Evolutionary conservation across 2,888 invertebrate genomes (phyloP).

Genomic region (Pollenia angustigena): DNA sequence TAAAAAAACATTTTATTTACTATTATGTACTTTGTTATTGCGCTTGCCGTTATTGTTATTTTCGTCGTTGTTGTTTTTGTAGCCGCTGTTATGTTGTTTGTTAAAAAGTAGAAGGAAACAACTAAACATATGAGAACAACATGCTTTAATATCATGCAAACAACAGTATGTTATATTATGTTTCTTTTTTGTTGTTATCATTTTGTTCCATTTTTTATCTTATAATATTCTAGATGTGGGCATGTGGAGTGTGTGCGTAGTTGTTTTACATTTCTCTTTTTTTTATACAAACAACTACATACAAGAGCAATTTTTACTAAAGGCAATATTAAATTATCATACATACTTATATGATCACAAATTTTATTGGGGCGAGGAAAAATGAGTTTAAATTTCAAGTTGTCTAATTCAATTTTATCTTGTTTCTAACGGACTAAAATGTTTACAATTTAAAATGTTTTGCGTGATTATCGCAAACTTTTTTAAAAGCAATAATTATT

Average conservation of each 20-base stretch:
- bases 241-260: conserved; percentile 24
- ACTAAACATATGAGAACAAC: conserved; percentile 54
- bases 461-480: too few relatives aligned
- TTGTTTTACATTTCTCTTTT: background rate
- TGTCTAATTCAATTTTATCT: too few relatives aligned
- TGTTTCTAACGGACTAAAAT: too few relatives aligned
- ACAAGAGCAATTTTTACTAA: conserved; percentile 63
- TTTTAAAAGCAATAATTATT: too few relatives aligned
- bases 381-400: too few relatives aligned
- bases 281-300: conserved; percentile 16
- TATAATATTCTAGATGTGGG: conserved; percentile 17
- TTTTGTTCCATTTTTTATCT: conserved; percentile 14
- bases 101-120: conserved; percentile 33
- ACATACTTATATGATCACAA: conserved; percentile 29
- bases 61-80: conserved; percentile 20
- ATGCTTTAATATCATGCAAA: conserved; percentile 69
- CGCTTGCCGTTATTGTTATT: conserved; percentile 33
- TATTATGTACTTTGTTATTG: conserved; percentile 18
- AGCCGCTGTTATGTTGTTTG: conserved; percentile 25
- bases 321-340: conserved; percentile 70
- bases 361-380: conserved; percentile 4
- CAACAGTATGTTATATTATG: conserved; percentile 17
- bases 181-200: background rate
- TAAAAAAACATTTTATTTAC: conserved; percentile 48
- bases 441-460: too few relatives aligned